Percentiles rank a stretch among this genome's conserved stretches.
These are phyloP conservation scores for Microtus pennsylvanicus DNA, from an alignment of 2,113 vertebrate species.

Conservation along the genomic window DNA sequence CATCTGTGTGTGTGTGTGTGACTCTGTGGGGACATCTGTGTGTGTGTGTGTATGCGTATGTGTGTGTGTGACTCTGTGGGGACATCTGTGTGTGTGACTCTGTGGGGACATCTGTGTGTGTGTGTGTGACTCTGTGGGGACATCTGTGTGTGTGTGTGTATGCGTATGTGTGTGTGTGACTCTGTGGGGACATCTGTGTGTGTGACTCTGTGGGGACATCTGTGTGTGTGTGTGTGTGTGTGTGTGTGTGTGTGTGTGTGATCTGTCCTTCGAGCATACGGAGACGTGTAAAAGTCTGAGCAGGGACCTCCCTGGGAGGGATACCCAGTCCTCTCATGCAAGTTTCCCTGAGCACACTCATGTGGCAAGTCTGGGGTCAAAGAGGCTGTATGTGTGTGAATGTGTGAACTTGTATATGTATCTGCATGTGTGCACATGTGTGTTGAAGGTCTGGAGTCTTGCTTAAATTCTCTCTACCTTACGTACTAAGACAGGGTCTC, in stretches of 20 bases:
- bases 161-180: too few species aligned
- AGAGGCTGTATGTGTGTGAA: not conserved
- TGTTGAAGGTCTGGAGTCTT: not conserved
- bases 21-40: too few species aligned
- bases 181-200: too few species aligned
- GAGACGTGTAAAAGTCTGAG: not conserved
- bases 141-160: too few species aligned
- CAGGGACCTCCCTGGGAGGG: not conserved
- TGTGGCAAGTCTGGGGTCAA: not conserved
- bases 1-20: too few species aligned
- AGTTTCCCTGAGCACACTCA: rapidly evolving
- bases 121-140: too few species aligned
- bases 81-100: too few species aligned
- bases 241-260: not conserved
- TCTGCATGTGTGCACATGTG: not conserved
- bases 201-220: not conserved
- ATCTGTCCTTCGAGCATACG: rapidly evolving
- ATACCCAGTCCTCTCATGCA: rapidly evolving
- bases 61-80: too few species aligned
- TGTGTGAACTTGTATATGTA: not conserved
- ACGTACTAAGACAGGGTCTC: not conserved
- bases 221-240: too few species aligned
- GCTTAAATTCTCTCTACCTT: not conserved
- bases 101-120: too few species aligned
- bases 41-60: too few species aligned